Percentiles rank a stretch among this genome's conserved stretches.
Evolutionary conservation across 1,140 invertebrate species (phyloP).

Genomic region (Danaus melanippus): DNA sequence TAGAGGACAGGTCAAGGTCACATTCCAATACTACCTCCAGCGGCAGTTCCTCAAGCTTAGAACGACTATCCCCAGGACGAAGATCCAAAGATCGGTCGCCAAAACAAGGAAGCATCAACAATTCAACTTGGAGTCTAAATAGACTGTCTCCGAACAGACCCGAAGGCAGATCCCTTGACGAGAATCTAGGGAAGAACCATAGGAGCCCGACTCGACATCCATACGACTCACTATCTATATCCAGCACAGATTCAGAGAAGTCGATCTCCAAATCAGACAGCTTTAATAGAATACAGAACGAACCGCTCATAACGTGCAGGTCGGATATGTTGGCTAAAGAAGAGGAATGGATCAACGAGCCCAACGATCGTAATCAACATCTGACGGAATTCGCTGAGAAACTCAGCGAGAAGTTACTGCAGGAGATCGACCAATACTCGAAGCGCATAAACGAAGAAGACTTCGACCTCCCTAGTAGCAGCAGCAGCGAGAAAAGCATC

Average conservation of each 20-base stretch:
- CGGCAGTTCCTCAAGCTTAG: slow-evolving; percentile 68
- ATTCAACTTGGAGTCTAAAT: slow-evolving; percentile 70
- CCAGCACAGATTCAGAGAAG: slow-evolving; percentile 69
- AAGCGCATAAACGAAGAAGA: slow-evolving; percentile 70
- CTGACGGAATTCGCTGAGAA: slow-evolving; percentile 85
- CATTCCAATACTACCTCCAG: slow-evolving; percentile 69
- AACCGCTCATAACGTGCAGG: slow-evolving; percentile 67
- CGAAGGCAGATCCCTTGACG: slow-evolving; percentile 65
- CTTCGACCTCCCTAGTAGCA: slow-evolving; percentile 66
- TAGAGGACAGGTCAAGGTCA: slow-evolving; percentile 71
- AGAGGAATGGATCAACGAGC: slow-evolving; percentile 72
- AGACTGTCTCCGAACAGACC: slow-evolving; percentile 65
- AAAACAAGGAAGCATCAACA: slow-evolving; percentile 67
- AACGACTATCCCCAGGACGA: slow-evolving; percentile 65
- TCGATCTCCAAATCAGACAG: slow-evolving; percentile 70
- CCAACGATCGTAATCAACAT: slow-evolving; percentile 78
- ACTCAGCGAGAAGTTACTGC: slow-evolving; percentile 79
- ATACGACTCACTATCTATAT: slow-evolving; percentile 68
- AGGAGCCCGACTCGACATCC: slow-evolving; percentile 65
- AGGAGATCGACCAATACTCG: slow-evolving; percentile 81
- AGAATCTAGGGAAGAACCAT: slow-evolving; percentile 60
- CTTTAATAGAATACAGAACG: slow-evolving; percentile 66
- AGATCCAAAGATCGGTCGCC: slow-evolving; percentile 69
- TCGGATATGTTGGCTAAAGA: slow-evolving; percentile 66
- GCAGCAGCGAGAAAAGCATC: slow-evolving; percentile 65